These are phyloP conservation scores for Zosterops borbonicus DNA, from an alignment of 2,113 vertebrate genomes.

Conservation along the genomic window DNA sequence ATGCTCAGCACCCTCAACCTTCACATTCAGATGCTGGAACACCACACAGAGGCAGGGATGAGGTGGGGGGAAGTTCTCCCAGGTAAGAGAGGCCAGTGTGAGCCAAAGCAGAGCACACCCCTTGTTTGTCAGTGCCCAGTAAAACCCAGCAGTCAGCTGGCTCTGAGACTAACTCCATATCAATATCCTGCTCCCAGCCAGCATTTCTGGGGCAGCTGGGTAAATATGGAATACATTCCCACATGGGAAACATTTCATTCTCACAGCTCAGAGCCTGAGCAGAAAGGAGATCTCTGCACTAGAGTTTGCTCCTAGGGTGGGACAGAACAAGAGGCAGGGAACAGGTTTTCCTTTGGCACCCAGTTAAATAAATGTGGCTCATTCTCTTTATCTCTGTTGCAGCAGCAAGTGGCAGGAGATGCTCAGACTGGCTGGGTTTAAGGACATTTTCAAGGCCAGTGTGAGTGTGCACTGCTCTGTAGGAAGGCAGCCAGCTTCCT, in stretches of 20 bases:
- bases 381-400: neutral
- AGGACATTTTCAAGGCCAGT: neutral
- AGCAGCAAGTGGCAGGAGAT: neutral
- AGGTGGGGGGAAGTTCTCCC: neutral
- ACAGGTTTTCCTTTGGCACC: neutral
- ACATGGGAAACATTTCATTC: neutral
- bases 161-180: neutral
- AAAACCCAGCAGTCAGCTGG: neutral
- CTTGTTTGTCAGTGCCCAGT: neutral
- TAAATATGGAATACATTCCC: neutral
- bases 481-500: slow-evolving; percentile 19
- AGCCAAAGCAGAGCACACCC: neutral
- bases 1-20: neutral
- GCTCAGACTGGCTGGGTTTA: neutral
- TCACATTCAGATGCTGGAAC: neutral
- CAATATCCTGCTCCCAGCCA: neutral
- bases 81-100: neutral
- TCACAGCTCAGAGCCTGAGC: neutral
- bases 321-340: neutral
- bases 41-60: neutral
- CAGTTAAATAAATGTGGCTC: neutral
- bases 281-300: neutral
- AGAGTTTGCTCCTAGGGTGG: neutral
- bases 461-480: neutral
- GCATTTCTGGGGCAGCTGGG: neutral